Evolutionary conservation across 2,888 invertebrate species (phyloP).

Genomic region (Nysson spinosus): DNA sequence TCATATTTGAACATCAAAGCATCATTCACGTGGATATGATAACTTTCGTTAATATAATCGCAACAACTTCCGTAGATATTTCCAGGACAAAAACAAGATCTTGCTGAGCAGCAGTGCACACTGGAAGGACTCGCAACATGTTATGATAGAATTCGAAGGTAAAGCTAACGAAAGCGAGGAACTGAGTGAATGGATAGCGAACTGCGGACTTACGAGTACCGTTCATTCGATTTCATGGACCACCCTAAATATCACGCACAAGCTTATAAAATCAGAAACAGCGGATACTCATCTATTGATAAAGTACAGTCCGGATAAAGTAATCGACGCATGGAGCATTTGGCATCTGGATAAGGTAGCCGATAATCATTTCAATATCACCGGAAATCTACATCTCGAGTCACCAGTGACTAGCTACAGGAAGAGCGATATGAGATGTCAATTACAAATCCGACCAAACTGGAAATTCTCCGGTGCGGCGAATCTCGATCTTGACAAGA

Average conservation of each 20-base stretch:
- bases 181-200: slow-evolving; percentile 78
- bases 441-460: slow-evolving; percentile 82
- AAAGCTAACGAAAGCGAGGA: slow-evolving; percentile 77
- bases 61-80: slow-evolving; percentile 77
- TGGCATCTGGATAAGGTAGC: slow-evolving; percentile 83
- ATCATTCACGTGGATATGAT: not conserved
- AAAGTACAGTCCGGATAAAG: slow-evolving; percentile 83
- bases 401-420: slow-evolving; percentile 84
- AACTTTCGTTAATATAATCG: no score
- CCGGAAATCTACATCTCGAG: slow-evolving; percentile 82
- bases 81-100: slow-evolving; percentile 78
- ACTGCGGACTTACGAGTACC: slow-evolving; percentile 80
- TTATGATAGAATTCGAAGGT: slow-evolving; percentile 80
- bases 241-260: slow-evolving; percentile 80
- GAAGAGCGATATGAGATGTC: slow-evolving; percentile 84
- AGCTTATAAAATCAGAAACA: slow-evolving; percentile 77
- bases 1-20: not conserved
- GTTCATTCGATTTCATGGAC: slow-evolving; percentile 81
- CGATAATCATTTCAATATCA: slow-evolving; percentile 81
- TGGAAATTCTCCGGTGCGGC: slow-evolving; percentile 84
- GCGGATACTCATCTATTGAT: slow-evolving; percentile 77
- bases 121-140: slow-evolving; percentile 82
- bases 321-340: slow-evolving; percentile 84
- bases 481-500: slow-evolving; percentile 84
- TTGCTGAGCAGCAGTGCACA: slow-evolving; percentile 79